phyloP scores from a whole-genome alignment of 2,113 vertebrate species.

The Sinocyclocheilus anshuiensis region DNA sequence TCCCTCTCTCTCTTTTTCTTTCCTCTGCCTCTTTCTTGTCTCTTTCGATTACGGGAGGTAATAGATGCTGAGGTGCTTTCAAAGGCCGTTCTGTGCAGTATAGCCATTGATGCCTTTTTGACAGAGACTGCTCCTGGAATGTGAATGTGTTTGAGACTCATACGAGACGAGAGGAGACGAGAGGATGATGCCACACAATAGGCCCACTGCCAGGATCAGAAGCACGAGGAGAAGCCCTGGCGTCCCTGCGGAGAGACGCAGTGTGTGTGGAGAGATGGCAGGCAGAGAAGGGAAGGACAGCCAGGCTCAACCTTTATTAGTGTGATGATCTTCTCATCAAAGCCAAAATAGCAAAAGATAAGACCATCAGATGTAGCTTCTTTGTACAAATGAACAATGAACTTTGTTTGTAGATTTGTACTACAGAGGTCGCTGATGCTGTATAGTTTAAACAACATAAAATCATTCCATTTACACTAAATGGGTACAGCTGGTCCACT shows the following conservation, averaged over 20 bases:
- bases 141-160: constrained; percentile 41
- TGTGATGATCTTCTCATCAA: constrained; percentile 44
- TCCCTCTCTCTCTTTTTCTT: neutral
- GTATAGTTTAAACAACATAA: neutral
- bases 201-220: constrained; percentile 2
- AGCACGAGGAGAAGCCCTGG: constrained; percentile 10
- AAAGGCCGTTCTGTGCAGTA: constrained; percentile 29
- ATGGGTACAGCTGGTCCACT: neutral
- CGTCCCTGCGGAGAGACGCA: neutral
- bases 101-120: constrained; percentile 36
- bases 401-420: neutral
- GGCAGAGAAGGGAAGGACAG: constrained; percentile 29
- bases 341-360: neutral
- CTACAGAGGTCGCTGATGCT: neutral
- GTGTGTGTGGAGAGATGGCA: constrained; percentile 35
- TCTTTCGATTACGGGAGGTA: constrained; percentile 31
- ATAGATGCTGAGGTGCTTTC: constrained; percentile 28
- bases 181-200: constrained; percentile 14
- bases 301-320: constrained; percentile 45
- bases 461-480: too few relatives aligned
- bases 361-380: neutral
- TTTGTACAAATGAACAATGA: neutral
- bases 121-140: constrained; percentile 38
- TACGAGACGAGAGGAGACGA: neutral
- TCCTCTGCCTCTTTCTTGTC: neutral